These are phyloP conservation scores for Trichomalopsis sarcophagae DNA, from an alignment of 1,140 invertebrate species.

Conservation along the genomic window DNA sequence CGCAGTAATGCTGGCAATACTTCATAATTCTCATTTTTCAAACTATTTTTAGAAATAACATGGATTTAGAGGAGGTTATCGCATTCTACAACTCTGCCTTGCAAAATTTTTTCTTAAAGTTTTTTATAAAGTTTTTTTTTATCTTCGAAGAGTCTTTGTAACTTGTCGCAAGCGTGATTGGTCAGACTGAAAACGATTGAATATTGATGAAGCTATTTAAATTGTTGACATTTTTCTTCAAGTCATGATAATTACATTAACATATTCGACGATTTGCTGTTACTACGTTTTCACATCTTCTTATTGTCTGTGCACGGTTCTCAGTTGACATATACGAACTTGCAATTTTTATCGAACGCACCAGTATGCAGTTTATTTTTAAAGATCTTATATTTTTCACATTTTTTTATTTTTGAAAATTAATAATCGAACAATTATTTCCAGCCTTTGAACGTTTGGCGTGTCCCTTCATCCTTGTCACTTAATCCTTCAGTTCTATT, in stretches of 20 bases:
- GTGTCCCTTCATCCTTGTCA: constrained; percentile 54
- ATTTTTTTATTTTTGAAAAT: constrained; percentile 51
- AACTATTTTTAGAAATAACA: constrained; percentile 20
- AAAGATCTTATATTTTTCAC: constrained; percentile 36
- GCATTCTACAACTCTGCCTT: neutral
- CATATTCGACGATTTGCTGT: neutral
- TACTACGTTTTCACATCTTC: neutral
- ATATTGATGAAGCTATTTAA: neutral
- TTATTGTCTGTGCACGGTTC: neutral
- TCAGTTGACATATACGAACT: constrained; percentile 8
- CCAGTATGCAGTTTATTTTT: neutral
- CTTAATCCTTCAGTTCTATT: neutral
- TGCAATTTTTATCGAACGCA: constrained; percentile 1
- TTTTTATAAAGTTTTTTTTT: neutral
- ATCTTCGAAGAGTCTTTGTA: neutral
- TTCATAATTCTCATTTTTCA: constrained; percentile 19
- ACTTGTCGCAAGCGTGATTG: neutral
- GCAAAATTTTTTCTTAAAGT: neutral
- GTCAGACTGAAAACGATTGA: neutral
- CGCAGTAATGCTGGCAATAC: neutral
- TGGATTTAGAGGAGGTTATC: constrained; percentile 1
- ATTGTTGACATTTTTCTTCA: neutral
- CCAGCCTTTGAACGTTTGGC: constrained; percentile 66
- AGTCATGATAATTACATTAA: neutral
- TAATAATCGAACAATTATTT: constrained; percentile 71